Evolutionary conservation across 2,888 invertebrate species (phyloP).

Genomic region (Melieria picta): DNA sequence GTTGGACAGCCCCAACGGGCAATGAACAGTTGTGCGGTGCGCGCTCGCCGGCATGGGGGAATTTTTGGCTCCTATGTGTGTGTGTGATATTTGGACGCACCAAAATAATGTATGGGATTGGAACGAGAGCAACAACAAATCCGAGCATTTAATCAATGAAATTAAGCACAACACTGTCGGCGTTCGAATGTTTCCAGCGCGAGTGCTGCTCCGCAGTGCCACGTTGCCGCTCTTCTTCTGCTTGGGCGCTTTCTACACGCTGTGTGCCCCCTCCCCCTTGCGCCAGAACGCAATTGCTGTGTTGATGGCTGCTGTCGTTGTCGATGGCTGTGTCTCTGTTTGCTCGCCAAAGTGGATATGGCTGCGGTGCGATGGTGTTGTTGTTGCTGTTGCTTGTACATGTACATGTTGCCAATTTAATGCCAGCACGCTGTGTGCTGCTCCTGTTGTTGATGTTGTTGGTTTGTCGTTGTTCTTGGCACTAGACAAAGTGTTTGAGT

Average conservation of each 20-base stretch:
- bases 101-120: not conserved
- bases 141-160: constrained; percentile 51
- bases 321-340: too few relatives aligned
- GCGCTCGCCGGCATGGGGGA: too few relatives aligned
- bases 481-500: constrained; percentile 7
- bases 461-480: constrained; percentile 8
- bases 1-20: too few relatives aligned
- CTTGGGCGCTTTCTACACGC: not conserved
- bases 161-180: constrained; percentile 45
- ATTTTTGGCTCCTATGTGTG: too few relatives aligned
- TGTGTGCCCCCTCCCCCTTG: not conserved
- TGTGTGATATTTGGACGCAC: too few relatives aligned
- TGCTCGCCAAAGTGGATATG: too few relatives aligned
- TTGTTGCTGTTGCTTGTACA: not conserved
- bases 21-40: too few relatives aligned
- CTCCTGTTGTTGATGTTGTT: not conserved
- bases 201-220: not conserved
- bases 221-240: not conserved
- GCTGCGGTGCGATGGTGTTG: too few relatives aligned
- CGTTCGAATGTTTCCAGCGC: constrained; percentile 14
- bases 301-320: too few relatives aligned
- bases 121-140: not conserved
- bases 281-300: too few relatives aligned
- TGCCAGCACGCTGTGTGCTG: not conserved
- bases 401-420: too few relatives aligned